Evolutionary conservation across 2,888 invertebrate species (phyloP).

Genomic region (Trachelus troglodyta): DNA sequence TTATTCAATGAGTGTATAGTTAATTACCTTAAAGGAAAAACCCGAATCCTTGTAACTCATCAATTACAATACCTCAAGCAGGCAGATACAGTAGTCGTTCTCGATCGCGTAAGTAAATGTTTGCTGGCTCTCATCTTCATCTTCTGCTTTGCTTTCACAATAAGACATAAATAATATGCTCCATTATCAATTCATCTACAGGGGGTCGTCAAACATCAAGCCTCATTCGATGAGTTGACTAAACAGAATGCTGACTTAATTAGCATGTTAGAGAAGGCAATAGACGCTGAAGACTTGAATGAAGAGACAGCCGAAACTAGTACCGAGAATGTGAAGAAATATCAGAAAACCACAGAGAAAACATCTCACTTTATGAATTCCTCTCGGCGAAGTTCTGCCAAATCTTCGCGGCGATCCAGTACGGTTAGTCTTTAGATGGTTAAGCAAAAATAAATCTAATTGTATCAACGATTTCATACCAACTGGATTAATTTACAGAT

Average conservation of each 20-base stretch:
- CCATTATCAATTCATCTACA: constrained; percentile 17
- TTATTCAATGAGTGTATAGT: constrained; percentile 80
- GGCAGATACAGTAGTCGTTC: constrained; percentile 63
- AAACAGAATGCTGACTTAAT: constrained; percentile 53
- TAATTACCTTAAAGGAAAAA: constrained; percentile 70
- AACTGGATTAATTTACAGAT: too few species aligned
- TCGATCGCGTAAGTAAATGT: constrained; percentile 58
- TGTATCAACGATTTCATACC: too few species aligned
- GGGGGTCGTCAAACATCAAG: constrained; percentile 54
- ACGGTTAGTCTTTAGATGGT: not conserved
- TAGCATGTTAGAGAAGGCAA: constrained; percentile 28
- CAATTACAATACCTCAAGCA: constrained; percentile 76
- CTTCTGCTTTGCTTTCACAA: not conserved
- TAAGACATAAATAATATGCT: not conserved
- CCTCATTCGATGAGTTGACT: constrained; percentile 55
- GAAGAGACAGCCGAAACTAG: not conserved
- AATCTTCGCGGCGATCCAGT: not conserved
- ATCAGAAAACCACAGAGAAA: too few species aligned
- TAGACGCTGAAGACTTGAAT: constrained; percentile 11
- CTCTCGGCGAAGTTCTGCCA: not conserved
- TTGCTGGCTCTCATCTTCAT: too few species aligned
- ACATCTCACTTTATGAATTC: not conserved
- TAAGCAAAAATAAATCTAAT: too few species aligned
- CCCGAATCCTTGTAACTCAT: constrained; percentile 76
- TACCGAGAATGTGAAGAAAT: too few species aligned